phyloP scores from a whole-genome alignment of 2,797 vertebrate species.

The Limnodromus scolopaceus region DNA sequence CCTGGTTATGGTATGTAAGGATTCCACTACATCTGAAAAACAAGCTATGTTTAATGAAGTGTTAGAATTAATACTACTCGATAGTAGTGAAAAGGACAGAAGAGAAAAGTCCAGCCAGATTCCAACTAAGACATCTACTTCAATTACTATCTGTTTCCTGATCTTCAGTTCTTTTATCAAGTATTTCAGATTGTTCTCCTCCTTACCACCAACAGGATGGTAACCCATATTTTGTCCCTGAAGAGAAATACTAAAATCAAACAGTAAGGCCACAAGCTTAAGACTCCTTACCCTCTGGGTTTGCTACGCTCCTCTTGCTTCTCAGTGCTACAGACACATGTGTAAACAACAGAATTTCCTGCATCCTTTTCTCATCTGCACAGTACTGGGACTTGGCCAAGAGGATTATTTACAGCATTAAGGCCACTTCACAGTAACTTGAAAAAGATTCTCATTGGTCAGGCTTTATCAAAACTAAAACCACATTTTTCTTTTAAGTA shows the following conservation, averaged over 20 bases:
- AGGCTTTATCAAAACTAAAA: constrained; percentile 71
- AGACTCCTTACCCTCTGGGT: constrained; percentile 71
- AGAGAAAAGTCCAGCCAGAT: neutral
- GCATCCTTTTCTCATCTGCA: constrained; percentile 77
- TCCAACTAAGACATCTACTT: neutral
- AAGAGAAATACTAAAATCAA: constrained; percentile 57
- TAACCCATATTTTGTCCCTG: neutral
- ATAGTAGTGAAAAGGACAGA: neutral
- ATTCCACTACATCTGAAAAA: neutral
- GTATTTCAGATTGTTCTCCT: neutral
- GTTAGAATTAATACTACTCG: neutral
- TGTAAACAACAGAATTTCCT: constrained; percentile 79
- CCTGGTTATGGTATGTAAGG: neutral
- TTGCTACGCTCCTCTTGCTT: constrained; percentile 43
- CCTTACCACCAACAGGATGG: neutral
- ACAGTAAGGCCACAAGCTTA: constrained; percentile 53
- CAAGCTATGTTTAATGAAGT: neutral
- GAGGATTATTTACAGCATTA: constrained; percentile 74
- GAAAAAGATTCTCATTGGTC: constrained; percentile 70
- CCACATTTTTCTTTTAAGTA: constrained; percentile 49
- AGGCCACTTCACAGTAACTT: constrained; percentile 63
- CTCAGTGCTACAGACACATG: constrained; percentile 68
- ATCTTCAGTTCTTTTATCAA: neutral
- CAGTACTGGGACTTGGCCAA: constrained; percentile 71
- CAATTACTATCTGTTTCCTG: neutral